Evolutionary conservation across 1,140 invertebrate species (phyloP).

Genomic region (Nymphalis io): DNA sequence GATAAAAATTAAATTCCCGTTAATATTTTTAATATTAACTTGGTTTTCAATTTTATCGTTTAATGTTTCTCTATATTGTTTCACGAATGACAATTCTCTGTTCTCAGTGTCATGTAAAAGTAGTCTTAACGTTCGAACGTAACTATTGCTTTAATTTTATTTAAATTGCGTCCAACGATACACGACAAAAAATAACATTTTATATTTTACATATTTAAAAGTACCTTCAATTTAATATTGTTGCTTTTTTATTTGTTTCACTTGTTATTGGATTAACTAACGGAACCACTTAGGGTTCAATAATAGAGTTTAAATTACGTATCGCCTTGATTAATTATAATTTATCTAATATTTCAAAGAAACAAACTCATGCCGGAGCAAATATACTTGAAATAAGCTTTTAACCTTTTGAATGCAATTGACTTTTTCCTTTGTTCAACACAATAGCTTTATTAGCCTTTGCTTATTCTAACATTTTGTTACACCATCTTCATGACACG

Average conservation of each 20-base stretch:
- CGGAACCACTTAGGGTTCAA: no score
- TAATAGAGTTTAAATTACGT: neutral
- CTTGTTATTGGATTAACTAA: no score
- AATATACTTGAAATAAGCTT: neutral
- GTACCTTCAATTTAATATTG: no score
- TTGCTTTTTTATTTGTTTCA: no score
- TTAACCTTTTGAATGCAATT: constrained; percentile 20
- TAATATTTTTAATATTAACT: no score
- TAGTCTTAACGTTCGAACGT: neutral
- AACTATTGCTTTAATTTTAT: neutral
- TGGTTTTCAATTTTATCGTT: no score
- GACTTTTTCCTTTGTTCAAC: constrained; percentile 21
- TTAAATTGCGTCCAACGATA: neutral
- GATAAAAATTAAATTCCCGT: no score
- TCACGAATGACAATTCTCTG: neutral
- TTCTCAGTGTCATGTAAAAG: constrained; percentile 6
- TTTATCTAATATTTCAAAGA: no score
- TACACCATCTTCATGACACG: constrained; percentile 7
- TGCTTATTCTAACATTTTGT: constrained; percentile 10
- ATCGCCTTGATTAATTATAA: no score
- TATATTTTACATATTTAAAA: no score
- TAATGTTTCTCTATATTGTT: no score
- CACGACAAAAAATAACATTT: neutral
- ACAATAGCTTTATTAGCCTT: constrained; percentile 26
- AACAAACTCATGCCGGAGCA: neutral